Base-by-base conservation (phyloP, 2,113 vertebrate genomes). In the Corvus moneduloides region DNA sequence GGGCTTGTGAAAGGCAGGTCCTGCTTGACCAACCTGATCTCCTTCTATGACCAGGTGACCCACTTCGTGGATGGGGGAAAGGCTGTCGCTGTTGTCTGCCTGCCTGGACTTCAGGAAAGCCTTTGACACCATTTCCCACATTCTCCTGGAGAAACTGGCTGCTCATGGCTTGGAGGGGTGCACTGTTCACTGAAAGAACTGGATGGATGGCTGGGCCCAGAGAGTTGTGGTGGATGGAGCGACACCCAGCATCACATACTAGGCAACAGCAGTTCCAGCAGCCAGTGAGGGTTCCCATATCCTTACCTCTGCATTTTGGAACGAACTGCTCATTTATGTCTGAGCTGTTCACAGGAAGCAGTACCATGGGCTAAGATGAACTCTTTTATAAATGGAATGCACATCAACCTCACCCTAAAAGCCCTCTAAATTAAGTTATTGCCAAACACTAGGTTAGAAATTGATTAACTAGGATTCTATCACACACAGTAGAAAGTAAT, bases 241-340 rank as follows among this genome's bases (percentile, higher is more conserved):
- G 6, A 23, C 26, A 56, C 2, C 9, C 51, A 58, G 35, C 41
- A 54, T 7, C 30, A 37, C 4, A 0, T 1, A 10, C 0, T 2
- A 15, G 30, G 22, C 10, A 49, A 22, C 5, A n/a, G 62, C 6
- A 2, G 13, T n/a, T 8, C 51, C 41, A 56, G 39, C 16, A 26
- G 55, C 4, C 54, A 23, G 1, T 1, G 4, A 13, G 24, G 37
- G 19, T 1, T 71, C 67, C 67, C 26, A 5, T 10, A 19, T 11
- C 48, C 23, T 49, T 8, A 39, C 22, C 32, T 55, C 20, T 5
- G 17, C 1, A 30, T 27, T 78, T 61, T n/a, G 46, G 46, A 52
- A 46, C 9, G 30, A 59, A 33, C 14, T n/a, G 4, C 16, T 22
- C 6, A 3, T 13, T 52, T 49, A n/a, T 19, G 10, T 9, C 59